phyloP scores from a whole-genome alignment of 2,888 invertebrate genomes.

The Argyresthia albistria region DNA sequence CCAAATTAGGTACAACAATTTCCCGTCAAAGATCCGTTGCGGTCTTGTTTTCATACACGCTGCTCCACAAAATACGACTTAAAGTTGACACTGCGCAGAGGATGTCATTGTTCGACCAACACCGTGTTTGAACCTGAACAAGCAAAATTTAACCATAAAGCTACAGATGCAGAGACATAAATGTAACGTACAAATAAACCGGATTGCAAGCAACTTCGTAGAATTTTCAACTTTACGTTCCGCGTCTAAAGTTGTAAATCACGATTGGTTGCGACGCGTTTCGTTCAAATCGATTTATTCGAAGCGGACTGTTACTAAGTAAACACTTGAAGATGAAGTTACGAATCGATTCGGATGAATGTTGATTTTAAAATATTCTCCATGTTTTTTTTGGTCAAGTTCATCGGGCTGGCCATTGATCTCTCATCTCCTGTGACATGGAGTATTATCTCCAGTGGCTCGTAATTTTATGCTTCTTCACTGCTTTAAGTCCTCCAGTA shows the following conservation, averaged over 20 bases:
- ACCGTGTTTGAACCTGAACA: constrained; percentile 8
- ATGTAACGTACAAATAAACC: neutral
- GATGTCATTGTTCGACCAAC: constrained; percentile 32
- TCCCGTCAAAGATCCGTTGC: constrained; percentile 22
- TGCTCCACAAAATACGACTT: constrained; percentile 29
- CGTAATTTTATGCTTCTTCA: constrained; percentile 28
- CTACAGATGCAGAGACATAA: constrained; percentile 1
- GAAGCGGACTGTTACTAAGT: constrained; percentile 64
- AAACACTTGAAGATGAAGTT: constrained; percentile 56
- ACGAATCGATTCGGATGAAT: constrained; percentile 55
- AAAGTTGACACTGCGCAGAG: constrained; percentile 30
- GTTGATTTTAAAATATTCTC: constrained; percentile 58
- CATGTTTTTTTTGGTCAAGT: constrained; percentile 51
- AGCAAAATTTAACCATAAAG: constrained; percentile 22
- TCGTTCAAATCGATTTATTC: constrained; percentile 54
- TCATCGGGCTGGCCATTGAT: constrained; percentile 43
- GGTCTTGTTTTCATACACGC: constrained; percentile 20
- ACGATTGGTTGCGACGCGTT: constrained; percentile 11
- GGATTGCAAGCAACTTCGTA: neutral
- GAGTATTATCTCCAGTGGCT: constrained; percentile 37
- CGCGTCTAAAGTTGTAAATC: constrained; percentile 20
- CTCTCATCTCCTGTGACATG: constrained; percentile 29
- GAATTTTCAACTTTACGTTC: neutral
- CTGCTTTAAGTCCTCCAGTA: constrained; percentile 27
- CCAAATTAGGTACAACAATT: constrained; percentile 27